phyloP scores from a whole-genome alignment of 2,797 vertebrate genomes.

The Picus viridis region DNA sequence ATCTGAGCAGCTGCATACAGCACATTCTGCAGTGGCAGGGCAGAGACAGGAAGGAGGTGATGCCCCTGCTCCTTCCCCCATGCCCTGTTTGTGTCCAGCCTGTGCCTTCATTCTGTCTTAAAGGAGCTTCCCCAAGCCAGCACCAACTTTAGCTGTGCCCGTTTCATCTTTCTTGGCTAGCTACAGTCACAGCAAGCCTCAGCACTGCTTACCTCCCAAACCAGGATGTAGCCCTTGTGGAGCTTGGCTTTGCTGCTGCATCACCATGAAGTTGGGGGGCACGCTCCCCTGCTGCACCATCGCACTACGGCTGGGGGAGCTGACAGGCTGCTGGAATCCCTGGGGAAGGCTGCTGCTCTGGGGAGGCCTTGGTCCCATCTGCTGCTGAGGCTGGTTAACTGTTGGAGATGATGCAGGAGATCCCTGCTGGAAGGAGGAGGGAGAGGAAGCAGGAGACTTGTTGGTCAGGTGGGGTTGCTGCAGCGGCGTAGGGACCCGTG shows the following conservation, averaged over 20 bases:
- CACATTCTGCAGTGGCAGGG: background rate
- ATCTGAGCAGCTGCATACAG: background rate
- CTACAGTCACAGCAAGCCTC: conserved; percentile 4
- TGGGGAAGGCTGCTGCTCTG: conserved; percentile 88
- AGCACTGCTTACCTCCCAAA: conserved; percentile 83
- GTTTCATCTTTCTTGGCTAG: background rate
- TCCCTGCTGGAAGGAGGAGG: conserved; percentile 94
- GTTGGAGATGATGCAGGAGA: conserved; percentile 96
- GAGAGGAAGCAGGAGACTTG: conserved; percentile 97
- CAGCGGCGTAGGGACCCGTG: conserved; percentile 89
- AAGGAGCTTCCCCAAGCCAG: background rate
- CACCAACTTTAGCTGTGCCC: background rate
- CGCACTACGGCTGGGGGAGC: conserved; percentile 90
- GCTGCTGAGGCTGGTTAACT: conserved; percentile 89
- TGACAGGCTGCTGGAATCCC: conserved; percentile 93
- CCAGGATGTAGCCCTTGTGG: conserved; percentile 90
- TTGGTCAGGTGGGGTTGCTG: conserved; percentile 92
- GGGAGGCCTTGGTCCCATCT: conserved; percentile 88
- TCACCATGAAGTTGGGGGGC: conserved; percentile 95
- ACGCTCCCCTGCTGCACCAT: conserved; percentile 91
- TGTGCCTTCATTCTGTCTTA: background rate
- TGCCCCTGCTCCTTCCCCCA: background rate
- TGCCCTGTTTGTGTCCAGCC: background rate
- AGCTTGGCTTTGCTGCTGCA: conserved; percentile 93
- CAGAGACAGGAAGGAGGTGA: background rate